Base-by-base conservation (phyloP, 1,140 invertebrate genomes). In the Ectropis grisescens region DNA sequence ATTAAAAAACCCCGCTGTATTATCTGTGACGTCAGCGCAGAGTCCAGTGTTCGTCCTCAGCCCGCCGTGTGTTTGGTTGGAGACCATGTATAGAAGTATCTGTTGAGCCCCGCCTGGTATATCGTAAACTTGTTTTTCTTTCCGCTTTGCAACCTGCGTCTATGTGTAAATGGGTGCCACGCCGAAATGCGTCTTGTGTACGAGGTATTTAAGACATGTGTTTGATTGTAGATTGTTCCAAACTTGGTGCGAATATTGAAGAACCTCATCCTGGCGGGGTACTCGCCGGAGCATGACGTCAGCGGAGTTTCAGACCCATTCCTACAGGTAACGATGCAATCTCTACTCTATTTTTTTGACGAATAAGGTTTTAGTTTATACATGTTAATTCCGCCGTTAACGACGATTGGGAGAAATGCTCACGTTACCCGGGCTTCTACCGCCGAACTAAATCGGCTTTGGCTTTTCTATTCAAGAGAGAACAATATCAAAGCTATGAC, bases 211-310 rank as follows among this genome's bases (percentile, higher is more conserved):
- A 22, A 22, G 4, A n/a, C n/a, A n/a, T n/a, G 13, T 31, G 14
- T 41, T 41, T 65, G 51, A 52, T 89, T 89, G 39, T 85, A 99
- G 96, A 93, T 98, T 78, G 97, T 99, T 45, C 97, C 98, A 49
- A 98, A 98, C 83, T 85, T 99, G 60, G 98, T 99, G 32, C 88
- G 97, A 60, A 98, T 98, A 70, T 84, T 99, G 58, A 99, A 99
- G 84, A 99, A 98, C 83, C 84, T 99, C 19, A 97, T 99, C 41
- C 87, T 98, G 82, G 95, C 96, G 34, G 98, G 98, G 12, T 99
- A 99, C 84, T 99, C 97, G 16, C 97, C 98, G 6, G 98, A 99
- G 76, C 98, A 99, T 76, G 98, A 99, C 83, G 98, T 99, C n/a
- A 98, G 95, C 44, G 97, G 98, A 29, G 95, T 99, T 8, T 98